Evolutionary conservation across 2,113 vertebrate species (phyloP).

Genomic region (Fulica atra): DNA sequence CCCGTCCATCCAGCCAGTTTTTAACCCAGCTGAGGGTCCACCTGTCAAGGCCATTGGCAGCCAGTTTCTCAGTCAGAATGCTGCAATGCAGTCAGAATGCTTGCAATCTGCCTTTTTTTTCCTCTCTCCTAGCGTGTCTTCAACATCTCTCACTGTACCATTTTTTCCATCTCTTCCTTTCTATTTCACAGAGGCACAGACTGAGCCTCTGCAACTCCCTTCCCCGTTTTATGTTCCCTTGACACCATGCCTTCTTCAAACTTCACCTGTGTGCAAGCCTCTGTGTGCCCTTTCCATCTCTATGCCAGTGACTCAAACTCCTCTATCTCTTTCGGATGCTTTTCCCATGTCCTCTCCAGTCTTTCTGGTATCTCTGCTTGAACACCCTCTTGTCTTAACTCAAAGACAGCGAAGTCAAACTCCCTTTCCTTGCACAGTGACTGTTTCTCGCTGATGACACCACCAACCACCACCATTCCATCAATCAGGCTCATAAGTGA

Average conservation of each 20-base stretch:
- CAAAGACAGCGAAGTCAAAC: background rate
- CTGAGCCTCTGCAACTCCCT: background rate
- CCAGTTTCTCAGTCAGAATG: too few species aligned
- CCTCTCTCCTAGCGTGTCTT: fast-evolving
- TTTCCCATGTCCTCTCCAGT: background rate
- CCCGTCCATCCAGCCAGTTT: too few species aligned
- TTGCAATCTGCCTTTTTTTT: background rate
- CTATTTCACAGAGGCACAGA: background rate
- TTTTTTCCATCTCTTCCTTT: background rate
- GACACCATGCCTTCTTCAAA: background rate
- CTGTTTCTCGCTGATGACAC: background rate
- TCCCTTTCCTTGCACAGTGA: background rate
- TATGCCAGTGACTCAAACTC: background rate
- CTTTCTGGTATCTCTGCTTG: background rate
- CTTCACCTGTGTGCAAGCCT: background rate
- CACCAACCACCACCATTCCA: background rate
- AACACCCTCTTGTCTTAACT: background rate
- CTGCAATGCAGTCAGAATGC: too few species aligned
- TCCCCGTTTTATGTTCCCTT: background rate
- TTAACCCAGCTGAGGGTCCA: too few species aligned
- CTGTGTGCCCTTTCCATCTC: background rate
- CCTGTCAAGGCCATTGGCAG: too few species aligned
- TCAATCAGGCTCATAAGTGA: background rate
- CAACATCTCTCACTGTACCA: background rate
- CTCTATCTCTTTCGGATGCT: background rate